Percentiles rank a stretch among this genome's conserved stretches.
Conservation (phyloP, 2,888 invertebrate genomes). For the Melieria omissa region DNA sequence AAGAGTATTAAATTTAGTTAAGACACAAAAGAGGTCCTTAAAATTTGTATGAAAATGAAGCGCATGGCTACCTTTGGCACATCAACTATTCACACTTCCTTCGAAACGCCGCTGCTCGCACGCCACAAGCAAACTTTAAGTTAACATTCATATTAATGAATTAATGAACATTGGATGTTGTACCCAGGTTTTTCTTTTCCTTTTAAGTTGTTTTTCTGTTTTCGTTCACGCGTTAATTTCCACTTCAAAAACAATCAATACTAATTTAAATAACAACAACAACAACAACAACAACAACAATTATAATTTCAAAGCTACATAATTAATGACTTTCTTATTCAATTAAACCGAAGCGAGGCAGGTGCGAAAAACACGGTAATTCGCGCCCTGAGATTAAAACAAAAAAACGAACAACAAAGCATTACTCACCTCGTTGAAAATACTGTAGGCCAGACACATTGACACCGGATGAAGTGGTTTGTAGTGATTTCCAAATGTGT, state of each 20-base stretch:
- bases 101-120: no score
- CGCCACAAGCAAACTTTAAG: no score
- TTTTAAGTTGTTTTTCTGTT: neutral
- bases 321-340: constrained; percentile 8
- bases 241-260: neutral
- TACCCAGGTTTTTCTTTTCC: neutral
- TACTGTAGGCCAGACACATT: constrained; percentile 82
- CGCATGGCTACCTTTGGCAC: no score
- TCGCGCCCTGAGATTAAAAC: no score
- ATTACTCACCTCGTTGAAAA: constrained; percentile 80
- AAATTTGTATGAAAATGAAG: no score
- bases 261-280: neutral
- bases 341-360: neutral
- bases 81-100: no score
- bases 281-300: neutral
- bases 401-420: no score
- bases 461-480: constrained; percentile 80
- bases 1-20: no score
- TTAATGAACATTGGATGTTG: no score
- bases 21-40: no score
- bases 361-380: no score
- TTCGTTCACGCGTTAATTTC: neutral
- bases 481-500: constrained; percentile 88
- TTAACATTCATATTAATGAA: no score
- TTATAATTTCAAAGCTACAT: neutral